Evolutionary conservation across 1,140 invertebrate genomes (phyloP).

Genomic region (Neodiprion pinetum): DNA sequence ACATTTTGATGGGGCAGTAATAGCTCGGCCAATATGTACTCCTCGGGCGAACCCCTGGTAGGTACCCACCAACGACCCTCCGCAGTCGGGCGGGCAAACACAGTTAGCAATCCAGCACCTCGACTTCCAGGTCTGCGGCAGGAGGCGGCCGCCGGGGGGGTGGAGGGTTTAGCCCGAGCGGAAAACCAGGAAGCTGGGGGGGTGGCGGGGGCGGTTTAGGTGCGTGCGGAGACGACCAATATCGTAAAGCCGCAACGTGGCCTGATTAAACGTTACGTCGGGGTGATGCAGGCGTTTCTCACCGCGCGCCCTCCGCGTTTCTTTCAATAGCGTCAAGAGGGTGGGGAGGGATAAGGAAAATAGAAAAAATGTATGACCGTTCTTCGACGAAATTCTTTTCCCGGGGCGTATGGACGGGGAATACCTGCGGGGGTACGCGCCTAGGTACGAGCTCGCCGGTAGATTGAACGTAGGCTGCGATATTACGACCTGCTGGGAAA

Average conservation of each 20-base stretch:
- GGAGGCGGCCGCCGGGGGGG: not conserved
- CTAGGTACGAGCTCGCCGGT: not conserved
- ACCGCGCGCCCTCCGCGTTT: constrained; percentile 24
- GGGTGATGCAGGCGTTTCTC: constrained; percentile 45
- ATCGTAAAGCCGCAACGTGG: constrained; percentile 62
- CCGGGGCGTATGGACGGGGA: no score
- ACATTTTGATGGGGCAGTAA: constrained; percentile 43
- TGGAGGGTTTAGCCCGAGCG: not conserved
- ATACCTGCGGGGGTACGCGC: no score
- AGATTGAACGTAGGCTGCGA: not conserved
- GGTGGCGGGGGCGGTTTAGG: constrained; percentile 33
- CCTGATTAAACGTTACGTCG: constrained; percentile 60
- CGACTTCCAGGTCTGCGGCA: not conserved
- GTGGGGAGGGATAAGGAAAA: not conserved
- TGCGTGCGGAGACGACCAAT: constrained; percentile 49
- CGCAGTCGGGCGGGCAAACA: constrained; percentile 11
- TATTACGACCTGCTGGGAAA: not conserved
- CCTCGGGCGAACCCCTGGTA: not conserved
- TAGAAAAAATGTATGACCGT: not conserved
- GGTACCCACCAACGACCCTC: not conserved
- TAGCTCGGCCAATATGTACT: constrained; percentile 42
- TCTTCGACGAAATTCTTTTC: not conserved
- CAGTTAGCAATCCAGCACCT: constrained; percentile 3
- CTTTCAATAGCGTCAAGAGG: not conserved
- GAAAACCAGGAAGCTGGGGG: not conserved